Evolutionary conservation across 2,888 invertebrate species (phyloP).

Genomic region (Spisula subtruncata): DNA sequence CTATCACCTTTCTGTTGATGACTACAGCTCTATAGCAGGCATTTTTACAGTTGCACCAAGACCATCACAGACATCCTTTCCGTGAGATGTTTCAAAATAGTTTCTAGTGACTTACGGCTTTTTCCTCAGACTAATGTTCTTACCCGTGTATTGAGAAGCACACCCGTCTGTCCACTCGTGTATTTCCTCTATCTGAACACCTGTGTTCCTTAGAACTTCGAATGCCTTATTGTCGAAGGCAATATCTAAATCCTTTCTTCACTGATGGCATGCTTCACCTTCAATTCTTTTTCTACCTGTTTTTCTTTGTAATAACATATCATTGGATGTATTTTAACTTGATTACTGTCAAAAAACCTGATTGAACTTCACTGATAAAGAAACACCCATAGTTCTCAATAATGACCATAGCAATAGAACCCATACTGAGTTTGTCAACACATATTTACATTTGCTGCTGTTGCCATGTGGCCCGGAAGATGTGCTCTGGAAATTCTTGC

Average conservation of each 20-base stretch:
- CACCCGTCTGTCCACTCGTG: conserved; percentile 70
- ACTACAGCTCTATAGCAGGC: conserved; percentile 64
- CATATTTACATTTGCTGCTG: conserved; percentile 46
- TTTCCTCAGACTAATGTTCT: conserved; percentile 62
- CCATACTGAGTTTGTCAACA: conserved; percentile 38
- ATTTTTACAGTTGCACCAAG: conserved; percentile 70
- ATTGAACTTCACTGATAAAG: conserved; percentile 63
- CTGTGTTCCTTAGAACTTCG: conserved; percentile 37
- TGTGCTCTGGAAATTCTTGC: conserved; percentile 48
- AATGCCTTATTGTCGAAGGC: conserved; percentile 57
- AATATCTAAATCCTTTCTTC: conserved; percentile 54
- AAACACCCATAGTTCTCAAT: conserved; percentile 64
- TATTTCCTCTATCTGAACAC: conserved; percentile 43
- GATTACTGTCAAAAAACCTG: conserved; percentile 63
- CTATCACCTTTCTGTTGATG: conserved; percentile 62
- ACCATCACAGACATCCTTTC: conserved; percentile 72
- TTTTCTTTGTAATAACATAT: conserved; percentile 58
- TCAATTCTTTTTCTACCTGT: conserved; percentile 24
- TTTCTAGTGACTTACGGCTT: conserved; percentile 41
- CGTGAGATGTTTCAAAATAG: conserved; percentile 67
- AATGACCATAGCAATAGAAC: conserved; percentile 52
- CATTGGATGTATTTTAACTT: conserved; percentile 64
- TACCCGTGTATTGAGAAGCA: conserved; percentile 64
- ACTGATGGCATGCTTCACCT: conserved; percentile 58
- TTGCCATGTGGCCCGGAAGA: conserved; percentile 58